Conservation (phyloP, 2,888 invertebrate species). For the Augochlorella aurata region DNA sequence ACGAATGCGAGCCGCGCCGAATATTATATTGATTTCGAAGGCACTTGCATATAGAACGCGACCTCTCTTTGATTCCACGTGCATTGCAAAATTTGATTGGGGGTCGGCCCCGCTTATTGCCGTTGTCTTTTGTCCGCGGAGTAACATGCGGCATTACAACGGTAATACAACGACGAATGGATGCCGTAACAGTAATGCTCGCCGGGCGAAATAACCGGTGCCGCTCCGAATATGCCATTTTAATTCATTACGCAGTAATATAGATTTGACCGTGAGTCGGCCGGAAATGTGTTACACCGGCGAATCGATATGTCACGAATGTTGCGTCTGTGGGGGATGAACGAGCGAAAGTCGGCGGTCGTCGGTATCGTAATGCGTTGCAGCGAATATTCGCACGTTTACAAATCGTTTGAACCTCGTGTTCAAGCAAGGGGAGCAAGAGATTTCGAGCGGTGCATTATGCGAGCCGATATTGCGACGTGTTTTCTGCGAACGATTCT, state of each 20-base stretch:
- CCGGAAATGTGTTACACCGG: background rate
- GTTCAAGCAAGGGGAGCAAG: too few relatives aligned
- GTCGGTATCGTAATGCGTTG: background rate
- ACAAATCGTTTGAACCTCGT: background rate
- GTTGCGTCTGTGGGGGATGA: background rate
- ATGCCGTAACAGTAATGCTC: background rate
- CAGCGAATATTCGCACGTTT: background rate
- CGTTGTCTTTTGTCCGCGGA: background rate
- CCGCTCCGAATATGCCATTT: background rate
- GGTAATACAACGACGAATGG: slow-evolving; percentile 4
- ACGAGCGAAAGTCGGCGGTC: background rate
- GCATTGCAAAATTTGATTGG: background rate
- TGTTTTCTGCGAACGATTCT: background rate
- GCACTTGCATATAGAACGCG: background rate
- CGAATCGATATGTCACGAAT: slow-evolving; percentile 11
- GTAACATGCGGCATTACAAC: slow-evolving; percentile 19
- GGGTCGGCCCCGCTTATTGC: background rate
- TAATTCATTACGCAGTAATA: slow-evolving; percentile 6
- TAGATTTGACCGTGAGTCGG: background rate
- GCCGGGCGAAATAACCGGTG: background rate
- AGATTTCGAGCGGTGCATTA: background rate
- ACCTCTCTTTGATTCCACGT: background rate
- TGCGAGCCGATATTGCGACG: background rate
- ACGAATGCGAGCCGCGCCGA: too few relatives aligned
- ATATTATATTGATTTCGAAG: too few relatives aligned